Conservation (phyloP, 2,113 vertebrate genomes). For the Syrrhaptes paradoxus region DNA sequence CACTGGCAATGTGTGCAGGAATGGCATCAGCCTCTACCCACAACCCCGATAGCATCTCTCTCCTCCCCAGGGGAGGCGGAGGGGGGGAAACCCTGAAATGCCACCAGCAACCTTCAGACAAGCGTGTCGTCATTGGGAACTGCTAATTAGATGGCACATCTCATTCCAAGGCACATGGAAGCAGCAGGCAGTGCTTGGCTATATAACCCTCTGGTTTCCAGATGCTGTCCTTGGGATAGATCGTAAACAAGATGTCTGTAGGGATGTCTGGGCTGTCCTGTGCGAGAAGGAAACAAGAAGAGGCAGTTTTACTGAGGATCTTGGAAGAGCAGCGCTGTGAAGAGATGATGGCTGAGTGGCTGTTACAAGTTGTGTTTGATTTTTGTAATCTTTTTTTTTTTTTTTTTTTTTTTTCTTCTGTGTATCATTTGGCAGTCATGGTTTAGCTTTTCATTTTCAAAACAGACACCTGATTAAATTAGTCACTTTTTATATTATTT, state of each 20-base stretch:
- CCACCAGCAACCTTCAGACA: slow-evolving; percentile 23
- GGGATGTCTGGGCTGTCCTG: slow-evolving; percentile 74
- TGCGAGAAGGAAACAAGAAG: slow-evolving; percentile 62
- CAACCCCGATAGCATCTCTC: background rate
- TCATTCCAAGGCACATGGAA: background rate
- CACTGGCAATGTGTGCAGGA: background rate
- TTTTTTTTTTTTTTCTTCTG: background rate
- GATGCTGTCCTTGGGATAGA: background rate
- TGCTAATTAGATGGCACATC: slow-evolving; percentile 49
- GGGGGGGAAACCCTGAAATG: background rate
- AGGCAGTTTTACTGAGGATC: slow-evolving; percentile 64
- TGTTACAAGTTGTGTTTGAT: slow-evolving; percentile 77
- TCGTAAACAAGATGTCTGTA: background rate
- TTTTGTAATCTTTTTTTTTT: background rate
- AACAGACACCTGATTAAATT: background rate
- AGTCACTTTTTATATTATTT: background rate
- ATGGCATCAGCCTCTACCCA: slow-evolving; percentile 39
- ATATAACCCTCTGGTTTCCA: background rate
- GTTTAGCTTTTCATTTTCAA: background rate
- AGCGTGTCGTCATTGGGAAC: slow-evolving; percentile 62
- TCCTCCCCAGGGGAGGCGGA: background rate
- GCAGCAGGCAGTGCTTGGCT: slow-evolving; percentile 33
- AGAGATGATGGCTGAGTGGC: slow-evolving; percentile 69
- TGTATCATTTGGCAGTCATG: background rate
- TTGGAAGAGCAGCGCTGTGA: slow-evolving; percentile 74